Conservation (phyloP, 2,888 invertebrate species). For the Agrypnus murinus region DNA sequence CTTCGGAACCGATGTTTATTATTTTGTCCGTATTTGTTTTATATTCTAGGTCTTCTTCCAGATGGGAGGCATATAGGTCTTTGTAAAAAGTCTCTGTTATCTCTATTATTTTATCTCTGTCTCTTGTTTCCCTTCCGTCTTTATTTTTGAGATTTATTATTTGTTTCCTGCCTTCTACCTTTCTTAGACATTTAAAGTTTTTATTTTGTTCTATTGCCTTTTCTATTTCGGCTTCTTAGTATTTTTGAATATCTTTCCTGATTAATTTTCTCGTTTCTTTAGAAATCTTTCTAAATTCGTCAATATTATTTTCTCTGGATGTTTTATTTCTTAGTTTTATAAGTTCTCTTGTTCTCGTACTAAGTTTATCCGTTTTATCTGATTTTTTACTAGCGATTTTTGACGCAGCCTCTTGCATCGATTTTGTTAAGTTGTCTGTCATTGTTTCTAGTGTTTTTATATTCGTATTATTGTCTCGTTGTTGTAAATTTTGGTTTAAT, state of each 20-base stretch:
- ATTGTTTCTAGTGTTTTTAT: background rate
- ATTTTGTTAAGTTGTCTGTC: conserved; percentile 4
- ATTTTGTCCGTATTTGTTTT: too few relatives aligned
- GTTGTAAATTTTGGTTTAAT: background rate
- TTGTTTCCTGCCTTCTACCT: conserved; percentile 8
- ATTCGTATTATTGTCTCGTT: background rate
- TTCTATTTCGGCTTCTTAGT: conserved; percentile 7
- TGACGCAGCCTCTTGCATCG: background rate
- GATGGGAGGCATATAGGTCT: conserved; percentile 1
- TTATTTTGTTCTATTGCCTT: conserved; percentile 12
- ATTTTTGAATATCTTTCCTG: conserved; percentile 13
- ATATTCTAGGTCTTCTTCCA: background rate
- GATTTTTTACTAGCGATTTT: background rate
- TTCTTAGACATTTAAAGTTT: conserved; percentile 20
- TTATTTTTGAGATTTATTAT: background rate
- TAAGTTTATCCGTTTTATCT: background rate
- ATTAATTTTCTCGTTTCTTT: conserved; percentile 11
- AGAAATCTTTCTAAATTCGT: background rate
- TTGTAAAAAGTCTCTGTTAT: conserved; percentile 14
- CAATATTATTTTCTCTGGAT: background rate
- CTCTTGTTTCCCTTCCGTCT: conserved; percentile 16
- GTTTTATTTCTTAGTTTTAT: background rate
- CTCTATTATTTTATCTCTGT: conserved; percentile 25
- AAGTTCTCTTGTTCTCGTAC: background rate
- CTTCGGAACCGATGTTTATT: too few relatives aligned